Percentiles rank a stretch among this genome's conserved stretches.
Conservation (phyloP, 2,113 vertebrate genomes). For the Neolamprologus sp. region DNA sequence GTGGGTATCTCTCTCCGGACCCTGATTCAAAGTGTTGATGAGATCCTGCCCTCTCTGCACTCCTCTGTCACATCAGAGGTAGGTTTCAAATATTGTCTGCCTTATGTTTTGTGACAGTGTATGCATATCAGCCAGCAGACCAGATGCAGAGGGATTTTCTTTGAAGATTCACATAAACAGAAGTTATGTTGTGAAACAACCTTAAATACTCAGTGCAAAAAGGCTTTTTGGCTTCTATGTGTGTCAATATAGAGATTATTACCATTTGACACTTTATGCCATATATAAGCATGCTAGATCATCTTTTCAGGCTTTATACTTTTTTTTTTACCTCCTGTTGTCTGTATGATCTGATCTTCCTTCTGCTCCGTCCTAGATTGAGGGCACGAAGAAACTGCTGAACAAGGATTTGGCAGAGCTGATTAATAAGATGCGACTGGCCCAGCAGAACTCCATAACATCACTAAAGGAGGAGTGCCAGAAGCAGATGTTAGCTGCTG, state of each 20-base stretch:
- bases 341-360: neutral
- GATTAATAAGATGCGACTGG: constrained; percentile 92
- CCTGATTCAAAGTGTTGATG: constrained; percentile 85
- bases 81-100: neutral
- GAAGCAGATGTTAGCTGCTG: constrained; percentile 87
- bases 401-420: constrained; percentile 90
- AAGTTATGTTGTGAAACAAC: neutral
- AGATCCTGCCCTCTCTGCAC: constrained; percentile 80
- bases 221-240: neutral
- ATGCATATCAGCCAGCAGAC: neutral
- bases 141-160: neutral
- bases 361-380: constrained; percentile 46
- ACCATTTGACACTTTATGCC: neutral
- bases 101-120: neutral
- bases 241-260: neutral
- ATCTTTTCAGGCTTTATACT: neutral
- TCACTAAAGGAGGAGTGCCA: constrained; percentile 87
- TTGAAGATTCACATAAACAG: neutral
- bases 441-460: constrained; percentile 87
- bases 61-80: constrained; percentile 82
- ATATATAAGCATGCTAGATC: neutral
- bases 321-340: neutral
- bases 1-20: constrained; percentile 82
- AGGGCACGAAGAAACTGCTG: constrained; percentile 90
- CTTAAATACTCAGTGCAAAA: neutral